These are phyloP conservation scores for Peromyscus californicus DNA, from an alignment of 2,113 vertebrate species.

Conservation along the genomic window DNA sequence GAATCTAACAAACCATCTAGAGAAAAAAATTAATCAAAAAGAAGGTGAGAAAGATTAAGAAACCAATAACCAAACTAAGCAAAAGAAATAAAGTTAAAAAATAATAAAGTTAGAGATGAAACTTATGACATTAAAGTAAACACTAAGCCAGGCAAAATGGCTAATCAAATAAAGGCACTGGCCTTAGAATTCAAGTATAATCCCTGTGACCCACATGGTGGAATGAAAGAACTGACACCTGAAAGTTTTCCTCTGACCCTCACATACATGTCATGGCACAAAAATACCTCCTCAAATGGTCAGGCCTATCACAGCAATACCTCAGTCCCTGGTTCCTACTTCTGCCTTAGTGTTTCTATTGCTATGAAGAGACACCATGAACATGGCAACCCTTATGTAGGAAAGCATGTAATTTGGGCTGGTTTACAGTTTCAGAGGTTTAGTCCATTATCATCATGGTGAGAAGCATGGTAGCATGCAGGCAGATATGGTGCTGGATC, in stretches of 20 bases:
- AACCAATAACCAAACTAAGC: background rate
- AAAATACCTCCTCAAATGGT: background rate
- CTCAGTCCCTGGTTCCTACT: background rate
- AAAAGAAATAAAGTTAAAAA: background rate
- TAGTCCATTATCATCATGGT: background rate
- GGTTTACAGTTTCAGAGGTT: background rate
- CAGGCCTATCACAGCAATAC: background rate
- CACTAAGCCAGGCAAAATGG: no score
- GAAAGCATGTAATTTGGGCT: background rate
- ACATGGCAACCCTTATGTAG: background rate
- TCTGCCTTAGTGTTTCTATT: background rate
- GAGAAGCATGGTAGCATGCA: background rate
- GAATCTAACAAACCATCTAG: background rate
- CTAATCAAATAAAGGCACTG: no score
- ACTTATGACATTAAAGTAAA: no score
- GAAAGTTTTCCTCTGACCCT: no score
- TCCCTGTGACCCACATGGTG: no score
- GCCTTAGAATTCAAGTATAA: no score
- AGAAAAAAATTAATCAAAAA: background rate
- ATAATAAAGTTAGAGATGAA: no score
- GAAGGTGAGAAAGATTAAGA: background rate
- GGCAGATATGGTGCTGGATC: background rate
- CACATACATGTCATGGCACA: no score
- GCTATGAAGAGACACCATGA: background rate
- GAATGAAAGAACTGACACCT: no score